Conservation (phyloP, 2,888 invertebrate species). For the Brachynemurus nebulosus region DNA sequence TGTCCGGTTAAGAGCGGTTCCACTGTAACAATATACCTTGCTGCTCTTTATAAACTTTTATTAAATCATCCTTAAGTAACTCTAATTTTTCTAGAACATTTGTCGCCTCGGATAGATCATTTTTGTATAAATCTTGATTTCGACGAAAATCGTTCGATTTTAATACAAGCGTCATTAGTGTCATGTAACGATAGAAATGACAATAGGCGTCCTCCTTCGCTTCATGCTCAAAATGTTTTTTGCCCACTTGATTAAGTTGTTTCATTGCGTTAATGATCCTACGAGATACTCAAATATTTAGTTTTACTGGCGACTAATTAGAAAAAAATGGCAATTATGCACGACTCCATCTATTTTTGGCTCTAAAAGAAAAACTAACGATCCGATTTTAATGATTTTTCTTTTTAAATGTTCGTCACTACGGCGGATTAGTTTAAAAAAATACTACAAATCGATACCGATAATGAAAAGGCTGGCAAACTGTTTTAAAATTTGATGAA, state of each 20-base stretch:
- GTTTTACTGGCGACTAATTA: too few relatives aligned
- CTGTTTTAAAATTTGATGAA: too few relatives aligned
- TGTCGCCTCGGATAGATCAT: neutral
- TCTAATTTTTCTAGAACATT: neutral
- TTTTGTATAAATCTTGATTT: neutral
- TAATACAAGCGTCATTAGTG: neutral
- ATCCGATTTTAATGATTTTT: too few relatives aligned
- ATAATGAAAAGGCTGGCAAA: too few relatives aligned
- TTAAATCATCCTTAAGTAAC: neutral
- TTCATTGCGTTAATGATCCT: neutral
- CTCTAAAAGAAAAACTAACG: too few relatives aligned
- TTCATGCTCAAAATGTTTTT: neutral
- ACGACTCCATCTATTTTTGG: too few relatives aligned
- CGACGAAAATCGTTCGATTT: neutral
- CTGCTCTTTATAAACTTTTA: neutral
- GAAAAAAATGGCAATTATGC: too few relatives aligned
- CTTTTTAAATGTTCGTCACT: too few relatives aligned
- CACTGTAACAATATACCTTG: neutral
- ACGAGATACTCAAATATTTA: neutral
- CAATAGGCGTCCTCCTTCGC: neutral
- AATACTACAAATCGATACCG: too few relatives aligned
- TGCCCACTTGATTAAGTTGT: neutral
- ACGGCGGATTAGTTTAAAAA: too few relatives aligned
- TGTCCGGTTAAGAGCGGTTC: too few relatives aligned
- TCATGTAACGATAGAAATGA: conserved; percentile 1